Evolutionary conservation across 2,888 invertebrate genomes (phyloP).

Genomic region (Tetanocera ferruginea): DNA sequence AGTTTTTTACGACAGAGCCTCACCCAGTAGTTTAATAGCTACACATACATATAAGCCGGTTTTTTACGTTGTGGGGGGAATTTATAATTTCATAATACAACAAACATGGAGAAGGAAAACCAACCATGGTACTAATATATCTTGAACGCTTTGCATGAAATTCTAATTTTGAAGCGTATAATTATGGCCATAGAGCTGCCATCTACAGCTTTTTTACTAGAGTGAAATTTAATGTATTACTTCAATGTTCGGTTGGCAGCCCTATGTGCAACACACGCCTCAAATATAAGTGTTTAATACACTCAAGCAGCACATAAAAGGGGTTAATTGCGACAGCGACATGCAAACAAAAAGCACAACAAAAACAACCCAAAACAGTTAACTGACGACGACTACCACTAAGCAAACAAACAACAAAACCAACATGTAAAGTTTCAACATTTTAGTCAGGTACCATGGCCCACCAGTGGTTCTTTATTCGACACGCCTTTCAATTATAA

Average conservation of each 20-base stretch:
- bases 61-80: not conserved
- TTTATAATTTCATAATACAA: not conserved
- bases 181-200: not conserved
- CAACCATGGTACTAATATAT: not conserved
- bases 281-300: not conserved
- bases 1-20: not conserved
- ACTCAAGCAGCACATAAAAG: slow-evolving; percentile 48
- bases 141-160: too few species aligned
- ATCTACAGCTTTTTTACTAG: not conserved
- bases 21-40: not conserved
- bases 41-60: not conserved
- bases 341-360: not conserved
- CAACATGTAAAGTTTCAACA: slow-evolving; percentile 13
- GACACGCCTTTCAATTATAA: slow-evolving; percentile 60
- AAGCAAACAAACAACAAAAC: slow-evolving; percentile 45
- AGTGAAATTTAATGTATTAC: not conserved
- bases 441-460: not conserved
- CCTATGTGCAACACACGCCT: not conserved
- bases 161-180: not conserved
- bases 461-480: slow-evolving; percentile 2
- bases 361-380: not conserved
- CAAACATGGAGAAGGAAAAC: not conserved
- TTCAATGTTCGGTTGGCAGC: not conserved
- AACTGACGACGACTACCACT: not conserved
- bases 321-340: slow-evolving; percentile 53